Conservation (phyloP, 1,140 invertebrate genomes). For the Penaeus indicus region DNA sequence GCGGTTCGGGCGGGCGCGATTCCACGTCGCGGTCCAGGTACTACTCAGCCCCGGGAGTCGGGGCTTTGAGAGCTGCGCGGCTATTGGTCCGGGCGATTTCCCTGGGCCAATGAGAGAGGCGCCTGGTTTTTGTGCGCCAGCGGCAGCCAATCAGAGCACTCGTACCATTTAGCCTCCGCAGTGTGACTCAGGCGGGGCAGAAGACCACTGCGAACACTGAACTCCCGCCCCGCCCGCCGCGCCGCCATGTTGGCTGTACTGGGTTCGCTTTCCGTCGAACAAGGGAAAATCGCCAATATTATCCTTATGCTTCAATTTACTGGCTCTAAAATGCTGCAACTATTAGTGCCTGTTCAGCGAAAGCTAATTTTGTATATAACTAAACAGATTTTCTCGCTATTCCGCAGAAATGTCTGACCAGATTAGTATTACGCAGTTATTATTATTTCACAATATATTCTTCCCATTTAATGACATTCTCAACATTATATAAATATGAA, state of each 20-base stretch:
- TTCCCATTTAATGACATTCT: too few species aligned
- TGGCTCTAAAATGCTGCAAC: too few species aligned
- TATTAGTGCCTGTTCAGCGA: too few species aligned
- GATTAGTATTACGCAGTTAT: too few species aligned
- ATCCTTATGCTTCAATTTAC: too few species aligned
- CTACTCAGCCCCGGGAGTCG: background rate
- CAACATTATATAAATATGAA: too few species aligned
- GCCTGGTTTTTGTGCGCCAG: too few species aligned
- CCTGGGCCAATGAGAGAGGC: background rate
- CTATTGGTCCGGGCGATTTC: constrained; percentile 4
- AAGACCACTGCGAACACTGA: constrained; percentile 47
- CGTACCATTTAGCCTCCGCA: background rate
- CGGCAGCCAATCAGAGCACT: constrained; percentile 19
- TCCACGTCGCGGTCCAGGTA: constrained; percentile 10
- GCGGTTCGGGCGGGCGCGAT: constrained; percentile 13
- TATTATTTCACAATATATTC: too few species aligned
- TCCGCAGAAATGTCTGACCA: too few species aligned
- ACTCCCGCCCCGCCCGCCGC: background rate
- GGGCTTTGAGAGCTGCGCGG: background rate
- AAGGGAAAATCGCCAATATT: constrained; percentile 8
- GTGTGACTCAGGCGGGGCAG: background rate
- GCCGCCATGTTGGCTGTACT: constrained; percentile 63
- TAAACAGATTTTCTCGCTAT: too few species aligned
- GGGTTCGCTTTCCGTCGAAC: constrained; percentile 53
- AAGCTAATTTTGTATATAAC: too few species aligned